These are phyloP conservation scores for Meriones psammophilus DNA, from an alignment of 2,797 vertebrate genomes.

Conservation along the genomic window DNA sequence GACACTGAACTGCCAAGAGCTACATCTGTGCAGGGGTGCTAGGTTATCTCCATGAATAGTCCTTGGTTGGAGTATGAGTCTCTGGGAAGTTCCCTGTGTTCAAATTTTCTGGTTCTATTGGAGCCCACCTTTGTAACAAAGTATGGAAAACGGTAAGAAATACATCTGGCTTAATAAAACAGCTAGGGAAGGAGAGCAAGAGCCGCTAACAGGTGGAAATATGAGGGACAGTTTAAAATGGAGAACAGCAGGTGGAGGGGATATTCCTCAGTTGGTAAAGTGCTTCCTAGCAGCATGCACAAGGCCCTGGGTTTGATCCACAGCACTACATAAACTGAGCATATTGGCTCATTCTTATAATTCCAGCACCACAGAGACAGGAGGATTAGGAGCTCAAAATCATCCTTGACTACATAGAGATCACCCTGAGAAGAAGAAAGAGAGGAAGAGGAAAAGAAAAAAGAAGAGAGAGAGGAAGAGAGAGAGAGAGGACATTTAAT, in stretches of 20 bases:
- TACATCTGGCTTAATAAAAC: not conserved
- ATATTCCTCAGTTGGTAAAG: not conserved
- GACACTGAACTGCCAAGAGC: too few relatives aligned
- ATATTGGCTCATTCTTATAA: not conserved
- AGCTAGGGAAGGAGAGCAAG: not conserved
- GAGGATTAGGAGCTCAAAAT: not conserved
- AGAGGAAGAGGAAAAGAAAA: not conserved
- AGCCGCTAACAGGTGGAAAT: not conserved
- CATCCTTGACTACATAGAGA: not conserved
- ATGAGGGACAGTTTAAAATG: not conserved
- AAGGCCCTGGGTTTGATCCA: too few relatives aligned
- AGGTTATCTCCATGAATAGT: too few relatives aligned
- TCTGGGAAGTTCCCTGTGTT: too few relatives aligned
- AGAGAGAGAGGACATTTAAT: not conserved
- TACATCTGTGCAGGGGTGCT: too few relatives aligned
- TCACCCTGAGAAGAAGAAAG: not conserved
- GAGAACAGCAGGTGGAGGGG: not conserved
- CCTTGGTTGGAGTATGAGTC: too few relatives aligned
- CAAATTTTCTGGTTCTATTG: too few relatives aligned
- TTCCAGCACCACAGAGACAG: not conserved
- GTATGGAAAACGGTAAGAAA: not conserved
- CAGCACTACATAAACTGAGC: not conserved
- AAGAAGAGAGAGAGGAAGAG: not conserved
- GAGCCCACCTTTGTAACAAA: not conserved
- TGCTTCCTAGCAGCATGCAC: not conserved